A percentile compares a stretch with the other conserved stretches of the same genome.
Conservation (phyloP, 1,140 invertebrate genomes). For the Rhopalosiphum maidis region DNA sequence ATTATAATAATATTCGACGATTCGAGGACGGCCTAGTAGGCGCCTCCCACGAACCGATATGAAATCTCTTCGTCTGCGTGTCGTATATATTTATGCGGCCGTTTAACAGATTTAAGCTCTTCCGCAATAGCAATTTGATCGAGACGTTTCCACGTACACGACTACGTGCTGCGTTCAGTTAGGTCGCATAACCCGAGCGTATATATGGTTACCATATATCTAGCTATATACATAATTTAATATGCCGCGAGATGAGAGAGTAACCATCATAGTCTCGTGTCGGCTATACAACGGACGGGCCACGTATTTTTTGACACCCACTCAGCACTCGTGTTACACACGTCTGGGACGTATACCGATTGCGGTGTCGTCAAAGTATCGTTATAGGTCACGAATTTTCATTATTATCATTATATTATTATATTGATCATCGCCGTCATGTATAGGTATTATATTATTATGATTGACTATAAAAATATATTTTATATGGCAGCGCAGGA, state of each 20-base stretch:
- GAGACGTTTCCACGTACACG: background rate
- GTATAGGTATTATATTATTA: background rate
- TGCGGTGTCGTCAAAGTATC: background rate
- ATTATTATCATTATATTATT: background rate
- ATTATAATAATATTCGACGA: background rate
- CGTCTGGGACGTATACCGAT: background rate
- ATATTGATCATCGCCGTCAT: background rate
- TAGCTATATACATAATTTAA: background rate
- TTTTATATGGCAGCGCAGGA: background rate
- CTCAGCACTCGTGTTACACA: constrained; percentile 23
- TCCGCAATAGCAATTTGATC: background rate
- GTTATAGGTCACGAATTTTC: constrained; percentile 10
- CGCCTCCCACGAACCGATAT: background rate
- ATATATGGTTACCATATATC: background rate
- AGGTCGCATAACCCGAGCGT: background rate
- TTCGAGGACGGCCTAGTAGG: background rate
- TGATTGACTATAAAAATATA: background rate
- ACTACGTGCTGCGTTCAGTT: background rate
- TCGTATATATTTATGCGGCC: background rate
- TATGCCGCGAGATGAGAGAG: background rate
- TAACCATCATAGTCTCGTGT: background rate
- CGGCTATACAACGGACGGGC: background rate
- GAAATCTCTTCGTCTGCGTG: background rate
- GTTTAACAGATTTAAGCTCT: background rate
- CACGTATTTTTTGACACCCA: background rate